Conservation (phyloP, 2,888 invertebrate species). For the Sepioteuthis lessoniana region DNA sequence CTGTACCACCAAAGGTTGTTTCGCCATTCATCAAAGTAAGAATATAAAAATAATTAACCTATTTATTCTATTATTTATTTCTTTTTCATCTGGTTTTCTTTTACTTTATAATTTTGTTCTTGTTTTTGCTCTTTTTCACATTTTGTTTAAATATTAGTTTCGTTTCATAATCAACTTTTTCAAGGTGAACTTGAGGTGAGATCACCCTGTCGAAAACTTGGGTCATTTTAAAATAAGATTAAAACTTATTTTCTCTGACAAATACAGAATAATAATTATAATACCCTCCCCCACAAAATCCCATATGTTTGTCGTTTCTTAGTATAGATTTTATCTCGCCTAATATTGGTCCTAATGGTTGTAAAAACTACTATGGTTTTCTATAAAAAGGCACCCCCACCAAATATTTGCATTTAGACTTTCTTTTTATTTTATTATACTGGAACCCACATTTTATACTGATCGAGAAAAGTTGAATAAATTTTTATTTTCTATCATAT, state of each 20-base stretch:
- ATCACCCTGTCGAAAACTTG: not conserved
- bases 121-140: not conserved
- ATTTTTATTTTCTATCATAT: no score
- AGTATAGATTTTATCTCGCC: no score
- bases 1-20: slow-evolving; percentile 52
- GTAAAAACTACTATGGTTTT: no score
- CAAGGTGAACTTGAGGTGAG: slow-evolving; percentile 45
- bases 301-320: not conserved
- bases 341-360: no score
- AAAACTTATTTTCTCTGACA: not conserved
- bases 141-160: not conserved
- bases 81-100: not conserved
- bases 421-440: no score
- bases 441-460: no score
- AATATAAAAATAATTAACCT: not conserved
- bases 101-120: not conserved
- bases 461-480: no score
- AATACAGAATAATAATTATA: no score
- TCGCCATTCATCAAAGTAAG: slow-evolving; percentile 55
- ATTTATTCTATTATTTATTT: not conserved
- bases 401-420: no score
- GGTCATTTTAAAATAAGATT: not conserved
- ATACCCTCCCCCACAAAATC: no score
- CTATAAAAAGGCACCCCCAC: no score
- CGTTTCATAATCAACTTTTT: not conserved